Conservation (phyloP, 1,140 invertebrate species). For the Whitmania pigra region DNA sequence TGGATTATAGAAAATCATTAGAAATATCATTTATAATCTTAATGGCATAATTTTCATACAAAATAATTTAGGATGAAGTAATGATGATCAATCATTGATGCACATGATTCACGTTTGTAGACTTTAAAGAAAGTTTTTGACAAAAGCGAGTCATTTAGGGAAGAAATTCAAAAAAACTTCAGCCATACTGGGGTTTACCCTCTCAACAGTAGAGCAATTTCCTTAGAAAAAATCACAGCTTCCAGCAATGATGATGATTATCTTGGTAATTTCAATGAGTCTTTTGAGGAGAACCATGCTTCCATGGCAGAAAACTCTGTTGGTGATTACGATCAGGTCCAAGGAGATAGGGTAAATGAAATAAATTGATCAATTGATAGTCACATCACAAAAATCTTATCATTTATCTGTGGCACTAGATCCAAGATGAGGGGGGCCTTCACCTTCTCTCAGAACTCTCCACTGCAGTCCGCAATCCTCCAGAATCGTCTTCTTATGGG, state of each 20-base stretch:
- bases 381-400: background rate
- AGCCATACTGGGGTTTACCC: background rate
- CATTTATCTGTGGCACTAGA: background rate
- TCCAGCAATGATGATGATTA: background rate
- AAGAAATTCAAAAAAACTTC: background rate
- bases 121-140: background rate
- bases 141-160: background rate
- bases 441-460: conserved; percentile 5
- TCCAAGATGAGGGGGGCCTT: background rate
- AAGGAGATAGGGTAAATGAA: too few species aligned
- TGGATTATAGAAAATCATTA: too few species aligned
- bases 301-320: too few species aligned
- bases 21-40: too few species aligned
- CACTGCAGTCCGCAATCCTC: conserved; percentile 2
- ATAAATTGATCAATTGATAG: background rate
- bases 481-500: background rate
- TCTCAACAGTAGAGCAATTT: conserved; percentile 3
- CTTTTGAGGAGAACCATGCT: background rate
- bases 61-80: too few species aligned
- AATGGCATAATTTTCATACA: too few species aligned
- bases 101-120: background rate
- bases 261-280: background rate
- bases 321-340: too few species aligned
- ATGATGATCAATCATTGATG: too few species aligned
- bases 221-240: background rate